Conservation (phyloP, 2,888 invertebrate genomes). For the Xylophagus ater region DNA sequence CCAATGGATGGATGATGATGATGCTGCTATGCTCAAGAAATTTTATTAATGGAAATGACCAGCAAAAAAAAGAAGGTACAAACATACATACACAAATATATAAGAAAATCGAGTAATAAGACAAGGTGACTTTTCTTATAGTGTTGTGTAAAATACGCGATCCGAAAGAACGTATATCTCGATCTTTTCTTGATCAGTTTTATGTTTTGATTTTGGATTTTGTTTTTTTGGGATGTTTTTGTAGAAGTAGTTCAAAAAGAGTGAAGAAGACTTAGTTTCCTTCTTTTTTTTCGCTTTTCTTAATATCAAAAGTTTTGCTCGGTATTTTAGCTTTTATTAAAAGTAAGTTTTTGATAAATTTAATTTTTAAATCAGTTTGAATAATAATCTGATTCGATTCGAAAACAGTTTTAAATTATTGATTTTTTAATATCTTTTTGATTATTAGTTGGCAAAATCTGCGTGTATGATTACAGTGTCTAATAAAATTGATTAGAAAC, state of each 20-base stretch:
- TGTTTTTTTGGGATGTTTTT: too few species aligned
- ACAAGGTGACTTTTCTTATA: not conserved
- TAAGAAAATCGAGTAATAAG: not conserved
- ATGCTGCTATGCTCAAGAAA: constrained; percentile 7
- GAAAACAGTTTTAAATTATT: constrained; percentile 4
- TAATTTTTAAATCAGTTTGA: not conserved
- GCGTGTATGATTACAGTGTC: too few species aligned
- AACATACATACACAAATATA: constrained; percentile 6
- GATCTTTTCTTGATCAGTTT: too few species aligned
- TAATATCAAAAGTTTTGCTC: too few species aligned
- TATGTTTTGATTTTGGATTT: too few species aligned
- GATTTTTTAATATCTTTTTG: too few species aligned
- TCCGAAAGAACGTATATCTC: too few species aligned
- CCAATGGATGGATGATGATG: not conserved
- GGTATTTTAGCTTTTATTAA: too few species aligned
- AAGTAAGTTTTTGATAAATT: constrained; percentile 5
- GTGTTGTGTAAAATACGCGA: not conserved
- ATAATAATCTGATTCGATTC: not conserved
- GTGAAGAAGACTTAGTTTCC: too few species aligned
- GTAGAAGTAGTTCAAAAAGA: too few species aligned
- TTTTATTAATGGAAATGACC: constrained; percentile 19
- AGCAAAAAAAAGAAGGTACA: constrained; percentile 14
- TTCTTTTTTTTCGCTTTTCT: too few species aligned
- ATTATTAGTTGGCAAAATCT: too few species aligned
- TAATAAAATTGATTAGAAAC: not conserved